These are phyloP conservation scores for Micrasema minimum DNA, from an alignment of 1,140 invertebrate genomes.

Conservation along the genomic window DNA sequence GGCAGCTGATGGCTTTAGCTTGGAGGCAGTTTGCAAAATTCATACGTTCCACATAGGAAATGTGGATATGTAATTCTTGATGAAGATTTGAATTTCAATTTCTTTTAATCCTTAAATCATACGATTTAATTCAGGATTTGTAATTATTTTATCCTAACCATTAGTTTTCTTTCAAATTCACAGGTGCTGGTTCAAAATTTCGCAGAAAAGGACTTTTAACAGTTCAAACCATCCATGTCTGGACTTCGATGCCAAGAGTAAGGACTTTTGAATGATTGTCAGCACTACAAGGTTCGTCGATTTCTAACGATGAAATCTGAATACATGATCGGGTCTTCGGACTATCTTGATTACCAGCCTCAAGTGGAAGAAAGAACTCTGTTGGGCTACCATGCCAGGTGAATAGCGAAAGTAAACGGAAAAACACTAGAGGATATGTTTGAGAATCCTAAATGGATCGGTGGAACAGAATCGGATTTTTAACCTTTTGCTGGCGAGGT, in stretches of 20 bases:
- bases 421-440: slow-evolving; percentile 75
- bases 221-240: slow-evolving; percentile 90
- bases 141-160: too few species aligned
- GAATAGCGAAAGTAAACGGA: slow-evolving; percentile 64
- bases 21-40: too few species aligned
- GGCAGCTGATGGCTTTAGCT: too few species aligned
- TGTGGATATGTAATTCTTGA: too few species aligned
- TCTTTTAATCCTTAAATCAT: too few species aligned
- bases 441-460: slow-evolving; percentile 75
- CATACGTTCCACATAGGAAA: too few species aligned
- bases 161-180: neutral
- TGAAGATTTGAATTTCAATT: too few species aligned
- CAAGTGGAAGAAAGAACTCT: slow-evolving; percentile 38
- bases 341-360: slow-evolving; percentile 30
- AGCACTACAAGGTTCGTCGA: slow-evolving; percentile 88
- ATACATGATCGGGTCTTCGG: slow-evolving; percentile 58
- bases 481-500: too few species aligned
- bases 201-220: slow-evolving; percentile 87
- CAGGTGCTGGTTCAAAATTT: slow-evolving; percentile 89
- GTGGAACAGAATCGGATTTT: slow-evolving; percentile 91
- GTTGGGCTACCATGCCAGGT: slow-evolving; percentile 60
- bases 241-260: slow-evolving; percentile 80
- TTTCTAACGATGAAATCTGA: slow-evolving; percentile 72
- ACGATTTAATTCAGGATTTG: too few species aligned
- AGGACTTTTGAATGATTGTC: slow-evolving; percentile 93